phyloP scores from a whole-genome alignment of 2,797 vertebrate genomes.

The Gastrophryne carolinensis region DNA sequence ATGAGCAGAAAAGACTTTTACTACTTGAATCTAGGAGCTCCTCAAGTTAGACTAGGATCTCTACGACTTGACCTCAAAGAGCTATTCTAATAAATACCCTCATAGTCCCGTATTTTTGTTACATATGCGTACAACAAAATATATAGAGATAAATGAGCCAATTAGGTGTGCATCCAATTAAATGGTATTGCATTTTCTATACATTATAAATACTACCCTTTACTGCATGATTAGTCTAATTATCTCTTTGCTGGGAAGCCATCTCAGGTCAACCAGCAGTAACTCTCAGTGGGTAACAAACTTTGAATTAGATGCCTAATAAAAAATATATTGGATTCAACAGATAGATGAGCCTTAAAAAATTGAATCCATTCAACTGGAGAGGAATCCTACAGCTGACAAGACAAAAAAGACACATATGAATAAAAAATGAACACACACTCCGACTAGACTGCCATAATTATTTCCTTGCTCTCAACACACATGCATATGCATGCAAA shows the following conservation, averaged over 20 bases:
- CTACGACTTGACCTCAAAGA: too few relatives aligned
- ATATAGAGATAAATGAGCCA: neutral
- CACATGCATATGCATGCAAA: constrained; percentile 46
- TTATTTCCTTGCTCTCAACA: constrained; percentile 33
- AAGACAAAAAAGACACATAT: constrained; percentile 23
- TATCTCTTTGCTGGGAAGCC: neutral
- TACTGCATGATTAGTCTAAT: neutral
- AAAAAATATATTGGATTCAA: constrained; percentile 18
- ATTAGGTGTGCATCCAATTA: neutral
- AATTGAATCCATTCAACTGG: constrained; percentile 5
- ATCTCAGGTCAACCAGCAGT: neutral
- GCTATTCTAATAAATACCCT: too few relatives aligned
- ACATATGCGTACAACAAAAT: too few relatives aligned
- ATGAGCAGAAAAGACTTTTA: too few relatives aligned
- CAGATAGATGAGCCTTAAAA: constrained; percentile 29
- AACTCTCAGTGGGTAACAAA: neutral
- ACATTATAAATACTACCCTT: neutral
- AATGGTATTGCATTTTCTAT: neutral
- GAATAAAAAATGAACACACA: constrained; percentile 35
- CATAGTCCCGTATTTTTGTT: too few relatives aligned
- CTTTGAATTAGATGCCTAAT: constrained; percentile 3
- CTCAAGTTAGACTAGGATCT: too few relatives aligned
- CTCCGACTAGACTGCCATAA: constrained; percentile 33
- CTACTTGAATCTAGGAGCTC: too few relatives aligned
- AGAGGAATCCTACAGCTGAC: constrained; percentile 29